phyloP scores from a whole-genome alignment of 2,888 invertebrate genomes.

The Ichneumoninae sp. region DNA sequence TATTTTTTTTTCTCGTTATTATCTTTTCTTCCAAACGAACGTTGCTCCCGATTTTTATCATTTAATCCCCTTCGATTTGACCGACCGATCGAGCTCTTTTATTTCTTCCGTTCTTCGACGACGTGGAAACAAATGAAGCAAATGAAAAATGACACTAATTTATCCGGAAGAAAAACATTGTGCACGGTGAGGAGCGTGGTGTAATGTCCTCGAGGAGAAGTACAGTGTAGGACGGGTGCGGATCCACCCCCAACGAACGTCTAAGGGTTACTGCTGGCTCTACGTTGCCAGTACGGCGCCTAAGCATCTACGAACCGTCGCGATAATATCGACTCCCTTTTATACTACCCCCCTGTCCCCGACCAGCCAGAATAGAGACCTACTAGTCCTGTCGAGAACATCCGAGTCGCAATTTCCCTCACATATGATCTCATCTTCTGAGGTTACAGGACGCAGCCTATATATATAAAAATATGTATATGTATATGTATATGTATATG shows the following conservation, averaged over 20 bases:
- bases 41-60: neutral
- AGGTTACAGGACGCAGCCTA: slow-evolving; percentile 19
- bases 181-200: slow-evolving; percentile 23
- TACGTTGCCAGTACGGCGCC: slow-evolving; percentile 75
- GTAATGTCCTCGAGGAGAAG: slow-evolving; percentile 39
- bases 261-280: slow-evolving; percentile 77
- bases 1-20: neutral
- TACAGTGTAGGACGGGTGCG: slow-evolving; percentile 64
- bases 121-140: neutral
- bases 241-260: slow-evolving; percentile 77
- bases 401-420: slow-evolving; percentile 37
- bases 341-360: neutral
- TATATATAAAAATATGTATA: neutral
- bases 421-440: slow-evolving; percentile 18
- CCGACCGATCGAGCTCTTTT: neutral
- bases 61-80: neutral
- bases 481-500: no score
- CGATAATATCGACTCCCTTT: slow-evolving; percentile 57
- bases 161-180: slow-evolving; percentile 30
- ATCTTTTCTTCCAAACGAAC: neutral
- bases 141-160: neutral
- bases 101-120: neutral
- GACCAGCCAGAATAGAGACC: slow-evolving; percentile 59
- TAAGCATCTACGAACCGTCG: slow-evolving; percentile 72
- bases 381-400: slow-evolving; percentile 62